Evolutionary conservation across 2,888 invertebrate species (phyloP), one percentile per base, ranked within the genome.

Genomic region (Smittia aterrima): DNA sequence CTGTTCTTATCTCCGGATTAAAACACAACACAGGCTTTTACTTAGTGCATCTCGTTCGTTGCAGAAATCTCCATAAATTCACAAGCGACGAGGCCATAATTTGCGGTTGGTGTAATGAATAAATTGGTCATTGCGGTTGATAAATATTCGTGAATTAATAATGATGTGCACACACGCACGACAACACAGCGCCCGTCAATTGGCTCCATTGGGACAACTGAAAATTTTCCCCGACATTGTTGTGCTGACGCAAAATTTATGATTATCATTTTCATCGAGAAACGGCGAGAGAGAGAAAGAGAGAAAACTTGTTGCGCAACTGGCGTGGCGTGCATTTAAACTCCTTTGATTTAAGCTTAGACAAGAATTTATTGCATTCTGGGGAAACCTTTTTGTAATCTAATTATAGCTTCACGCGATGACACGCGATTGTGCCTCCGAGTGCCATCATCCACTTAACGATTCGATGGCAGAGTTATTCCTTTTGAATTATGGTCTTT

Each of bases 61-160:
- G n/a, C 47, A 3, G 47, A 47, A 13, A n/a, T 47, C n/a, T 47
- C 47, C n/a, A 47, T n/a, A 47, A 47, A 47, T 47, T 47, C 47
- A 47, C 47, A 3, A 47, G 4, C 16, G 13, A n/a, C 64, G 25
- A 72, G 53, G 62, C 72, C 72, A 72, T 72, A 72, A 72, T 72
- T 72, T 72, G 72, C 40, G 72, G 72, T 72, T 18, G 22, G 20
- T 72, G 72, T 72, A 72, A 72, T 62, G 70, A 54, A 72, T 62
- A 72, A 72, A 72, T 72, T 62, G 72, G 72, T 72, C 72, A 72
- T 38, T 72, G 72, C 62, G 72, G 72, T 72, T 72, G 72, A 72
- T 72, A 72, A 72, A 58, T 58, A 58, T 72, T 72, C 62, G 62
- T 72, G 72, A 72, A 72, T 72, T 62, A 72, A 72, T 72, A 72